A percentile compares a stretch with the other conserved stretches of the same genome.
Conservation (phyloP, 23 tunicate species). For the Pegea sp. region DNA sequence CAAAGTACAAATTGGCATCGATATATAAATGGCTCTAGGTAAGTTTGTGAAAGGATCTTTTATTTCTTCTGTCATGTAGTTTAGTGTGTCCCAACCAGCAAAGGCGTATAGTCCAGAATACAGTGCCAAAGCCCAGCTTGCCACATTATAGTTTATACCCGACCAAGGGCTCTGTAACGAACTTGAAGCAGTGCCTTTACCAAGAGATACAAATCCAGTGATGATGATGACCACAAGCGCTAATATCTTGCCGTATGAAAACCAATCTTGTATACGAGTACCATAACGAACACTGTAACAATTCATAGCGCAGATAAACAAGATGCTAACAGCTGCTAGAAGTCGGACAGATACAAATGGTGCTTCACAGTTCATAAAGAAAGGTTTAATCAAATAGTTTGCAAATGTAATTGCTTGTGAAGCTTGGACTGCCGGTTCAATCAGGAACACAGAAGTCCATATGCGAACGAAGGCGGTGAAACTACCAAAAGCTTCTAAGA, state of each 20-base stretch:
- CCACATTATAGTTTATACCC: conserved; percentile 10
- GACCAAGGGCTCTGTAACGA: conserved; percentile 32
- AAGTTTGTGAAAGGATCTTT: conserved; percentile 39
- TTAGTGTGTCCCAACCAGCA: conserved; percentile 78
- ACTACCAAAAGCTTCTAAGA: conserved; percentile 52
- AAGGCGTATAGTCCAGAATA: conserved; percentile 51
- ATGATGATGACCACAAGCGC: conserved; percentile 45
- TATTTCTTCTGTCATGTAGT: conserved; percentile 58
- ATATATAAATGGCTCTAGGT: conserved; percentile 26
- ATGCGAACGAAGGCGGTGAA: conserved; percentile 42
- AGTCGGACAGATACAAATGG: conserved; percentile 29
- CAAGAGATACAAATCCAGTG: conserved; percentile 16
- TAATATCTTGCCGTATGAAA: conserved; percentile 60
- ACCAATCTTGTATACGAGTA: conserved; percentile 41
- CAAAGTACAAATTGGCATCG: conserved; percentile 58
- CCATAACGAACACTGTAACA: conserved; percentile 61
- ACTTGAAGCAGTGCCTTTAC: conserved; percentile 11
- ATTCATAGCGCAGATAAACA: conserved; percentile 32
- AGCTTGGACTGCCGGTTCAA: conserved; percentile 68
- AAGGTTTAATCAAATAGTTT: conserved; percentile 47
- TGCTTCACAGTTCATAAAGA: conserved; percentile 46
- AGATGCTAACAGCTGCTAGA: conserved; percentile 31
- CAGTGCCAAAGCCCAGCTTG: conserved; percentile 32
- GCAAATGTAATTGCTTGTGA: conserved; percentile 59
- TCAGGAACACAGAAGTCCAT: conserved; percentile 54